These are phyloP conservation scores for Tragulus kanchil DNA, from an alignment of 2,113 vertebrate genomes.

Conservation along the genomic window DNA sequence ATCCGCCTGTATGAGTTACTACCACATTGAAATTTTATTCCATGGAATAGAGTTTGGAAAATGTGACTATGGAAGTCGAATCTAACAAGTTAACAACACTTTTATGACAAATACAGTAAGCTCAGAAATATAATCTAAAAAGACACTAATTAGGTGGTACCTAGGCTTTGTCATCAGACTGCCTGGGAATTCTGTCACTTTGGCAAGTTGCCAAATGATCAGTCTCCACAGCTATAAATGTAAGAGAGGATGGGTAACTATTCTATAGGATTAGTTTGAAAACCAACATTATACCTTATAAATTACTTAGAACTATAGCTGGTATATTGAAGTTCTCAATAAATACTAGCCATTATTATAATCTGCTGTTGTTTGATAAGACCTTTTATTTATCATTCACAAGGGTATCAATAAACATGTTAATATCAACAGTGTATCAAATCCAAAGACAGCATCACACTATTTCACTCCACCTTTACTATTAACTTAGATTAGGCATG, in stretches of 20 bases:
- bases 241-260: not conserved
- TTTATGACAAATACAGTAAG: not conserved
- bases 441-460: not conserved
- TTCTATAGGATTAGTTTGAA: not conserved
- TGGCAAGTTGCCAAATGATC: not conserved
- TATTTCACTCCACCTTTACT: not conserved
- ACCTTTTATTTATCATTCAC: not conserved
- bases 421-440: not conserved
- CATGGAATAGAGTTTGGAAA: not conserved
- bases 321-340: not conserved
- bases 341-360: not conserved
- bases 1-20: not conserved
- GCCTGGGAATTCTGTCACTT: not conserved
- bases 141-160: not conserved
- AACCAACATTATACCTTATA: not conserved
- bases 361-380: not conserved
- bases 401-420: not conserved
- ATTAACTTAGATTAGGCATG: not conserved
- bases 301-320: not conserved
- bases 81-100: not conserved
- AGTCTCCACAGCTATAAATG: not conserved
- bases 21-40: not conserved
- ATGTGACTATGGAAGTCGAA: not conserved
- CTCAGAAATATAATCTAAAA: not conserved
- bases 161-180: not conserved